These are phyloP conservation scores for Serinus canaria DNA, from an alignment of 2,113 vertebrate genomes.

Conservation along the genomic window DNA sequence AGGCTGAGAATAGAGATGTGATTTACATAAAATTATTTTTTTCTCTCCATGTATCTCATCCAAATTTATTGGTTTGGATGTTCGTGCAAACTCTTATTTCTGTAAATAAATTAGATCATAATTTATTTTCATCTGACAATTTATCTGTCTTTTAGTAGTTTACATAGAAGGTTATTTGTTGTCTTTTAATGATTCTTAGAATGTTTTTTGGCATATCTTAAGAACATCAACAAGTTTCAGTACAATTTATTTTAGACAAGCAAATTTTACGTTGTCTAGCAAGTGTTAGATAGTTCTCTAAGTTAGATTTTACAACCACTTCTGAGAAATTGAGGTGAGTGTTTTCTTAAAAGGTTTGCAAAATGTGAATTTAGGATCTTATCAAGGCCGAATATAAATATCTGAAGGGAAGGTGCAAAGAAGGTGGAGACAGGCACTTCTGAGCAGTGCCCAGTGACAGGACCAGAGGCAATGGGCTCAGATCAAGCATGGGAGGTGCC, in stretches of 20 bases:
- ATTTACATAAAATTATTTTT: neutral
- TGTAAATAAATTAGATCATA: neutral
- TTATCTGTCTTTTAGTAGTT: neutral
- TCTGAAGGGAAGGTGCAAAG: neutral
- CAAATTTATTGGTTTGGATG: neutral
- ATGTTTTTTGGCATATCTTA: neutral
- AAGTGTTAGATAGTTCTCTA: neutral
- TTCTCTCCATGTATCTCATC: neutral
- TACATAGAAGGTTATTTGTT: neutral
- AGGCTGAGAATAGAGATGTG: neutral
- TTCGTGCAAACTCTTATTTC: neutral
- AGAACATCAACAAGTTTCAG: neutral
- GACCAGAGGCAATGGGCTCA: neutral
- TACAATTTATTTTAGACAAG: neutral
- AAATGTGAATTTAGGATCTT: neutral
- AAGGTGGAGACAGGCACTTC: neutral
- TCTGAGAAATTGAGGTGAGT: neutral
- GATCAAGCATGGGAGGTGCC: rapidly evolving
- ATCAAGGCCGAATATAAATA: neutral
- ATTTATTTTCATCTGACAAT: neutral
- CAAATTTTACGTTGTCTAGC: neutral
- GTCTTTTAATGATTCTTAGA: neutral
- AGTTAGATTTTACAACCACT: neutral
- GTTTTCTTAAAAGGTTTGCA: neutral
- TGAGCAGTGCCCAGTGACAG: neutral